Percentiles rank a stretch among this genome's conserved stretches.
Conservation (phyloP, 2,113 vertebrate genomes). For the Gymnogyps californianus region DNA sequence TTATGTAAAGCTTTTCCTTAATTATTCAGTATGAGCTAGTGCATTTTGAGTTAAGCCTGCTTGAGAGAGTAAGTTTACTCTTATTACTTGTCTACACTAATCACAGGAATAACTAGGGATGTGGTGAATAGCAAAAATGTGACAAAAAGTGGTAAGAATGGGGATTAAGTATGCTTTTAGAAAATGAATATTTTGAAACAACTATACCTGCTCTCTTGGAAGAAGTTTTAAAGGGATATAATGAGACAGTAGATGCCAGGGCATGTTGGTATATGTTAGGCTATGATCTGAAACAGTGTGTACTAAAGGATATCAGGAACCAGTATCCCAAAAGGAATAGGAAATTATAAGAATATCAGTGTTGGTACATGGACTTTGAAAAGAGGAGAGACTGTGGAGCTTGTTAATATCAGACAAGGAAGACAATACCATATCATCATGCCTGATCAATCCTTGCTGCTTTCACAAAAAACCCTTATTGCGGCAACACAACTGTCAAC, state of each 20-base stretch:
- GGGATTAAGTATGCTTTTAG: not conserved
- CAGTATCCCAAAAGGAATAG: not conserved
- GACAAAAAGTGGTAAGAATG: not conserved
- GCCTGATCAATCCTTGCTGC: not conserved
- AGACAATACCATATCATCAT: not conserved
- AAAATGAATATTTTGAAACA: not conserved
- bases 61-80: not conserved
- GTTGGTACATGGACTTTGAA: not conserved
- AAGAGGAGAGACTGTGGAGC: not conserved
- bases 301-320: not conserved
- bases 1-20: not conserved
- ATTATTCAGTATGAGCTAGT: not conserved
- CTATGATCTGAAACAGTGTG: not conserved
- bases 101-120: not conserved
- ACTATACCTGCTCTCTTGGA: not conserved
- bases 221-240: not conserved
- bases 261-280: not conserved
- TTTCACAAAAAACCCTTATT: not conserved
- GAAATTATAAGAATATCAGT: not conserved
- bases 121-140: not conserved
- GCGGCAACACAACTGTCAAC: not conserved
- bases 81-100: not conserved
- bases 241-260: not conserved
- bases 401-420: not conserved
- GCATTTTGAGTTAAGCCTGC: not conserved